phyloP scores from a whole-genome alignment of 2,113 vertebrate species.

The Bolborhynchus lineola region DNA sequence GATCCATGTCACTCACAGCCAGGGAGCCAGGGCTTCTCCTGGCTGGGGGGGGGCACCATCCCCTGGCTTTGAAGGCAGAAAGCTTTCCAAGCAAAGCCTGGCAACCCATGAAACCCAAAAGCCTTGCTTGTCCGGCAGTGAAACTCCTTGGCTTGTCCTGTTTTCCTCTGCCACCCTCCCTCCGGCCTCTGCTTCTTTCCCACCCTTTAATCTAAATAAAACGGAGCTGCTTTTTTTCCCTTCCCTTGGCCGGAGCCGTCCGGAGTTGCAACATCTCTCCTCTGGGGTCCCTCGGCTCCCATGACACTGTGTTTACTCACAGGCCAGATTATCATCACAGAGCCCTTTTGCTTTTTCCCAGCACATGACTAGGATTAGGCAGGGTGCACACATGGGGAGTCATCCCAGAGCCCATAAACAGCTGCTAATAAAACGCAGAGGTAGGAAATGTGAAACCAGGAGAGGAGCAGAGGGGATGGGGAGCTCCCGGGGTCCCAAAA shows the following conservation, averaged over 20 bases:
- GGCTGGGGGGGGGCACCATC: background rate
- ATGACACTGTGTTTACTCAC: constrained; percentile 77
- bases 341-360: constrained; percentile 67
- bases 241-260: constrained; percentile 30
- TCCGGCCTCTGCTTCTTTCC: constrained; percentile 66
- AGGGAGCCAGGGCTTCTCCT: background rate
- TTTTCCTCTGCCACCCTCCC: constrained; percentile 39
- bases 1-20: background rate
- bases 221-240: constrained; percentile 28
- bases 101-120: background rate
- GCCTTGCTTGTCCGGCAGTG: background rate
- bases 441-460: constrained; percentile 57
- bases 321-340: constrained; percentile 60
- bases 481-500: background rate
- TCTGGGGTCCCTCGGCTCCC: constrained; percentile 76
- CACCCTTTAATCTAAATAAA: constrained; percentile 82
- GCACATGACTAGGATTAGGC: constrained; percentile 54
- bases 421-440: constrained; percentile 60
- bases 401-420: constrained; percentile 32
- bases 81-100: background rate
- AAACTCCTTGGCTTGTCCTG: constrained; percentile 1
- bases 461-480: background rate
- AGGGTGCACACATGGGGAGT: constrained; percentile 16
- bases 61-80: background rate
- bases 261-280: constrained; percentile 73